phyloP scores from a whole-genome alignment of 2,797 vertebrate species.

The Caiman crocodilus region DNA sequence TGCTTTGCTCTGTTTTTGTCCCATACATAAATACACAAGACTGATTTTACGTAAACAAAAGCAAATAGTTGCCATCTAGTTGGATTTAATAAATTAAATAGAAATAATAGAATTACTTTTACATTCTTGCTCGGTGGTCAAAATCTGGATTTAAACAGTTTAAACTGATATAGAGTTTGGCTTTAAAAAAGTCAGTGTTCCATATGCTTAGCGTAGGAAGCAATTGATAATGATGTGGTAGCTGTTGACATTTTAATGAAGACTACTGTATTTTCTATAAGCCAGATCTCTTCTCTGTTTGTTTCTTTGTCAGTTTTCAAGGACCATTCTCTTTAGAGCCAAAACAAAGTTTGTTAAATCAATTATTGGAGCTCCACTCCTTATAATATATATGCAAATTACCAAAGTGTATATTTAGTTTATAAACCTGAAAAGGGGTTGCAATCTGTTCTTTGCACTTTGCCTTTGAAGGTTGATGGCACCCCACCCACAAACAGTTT shows the following conservation, averaged over 20 bases:
- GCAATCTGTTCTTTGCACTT: conserved; percentile 13
- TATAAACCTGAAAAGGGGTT: conserved; percentile 38
- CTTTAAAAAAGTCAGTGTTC: neutral
- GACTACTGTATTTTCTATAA: conserved; percentile 24
- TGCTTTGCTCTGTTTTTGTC: conserved; percentile 10
- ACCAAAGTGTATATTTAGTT: conserved; percentile 37
- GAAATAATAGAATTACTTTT: neutral
- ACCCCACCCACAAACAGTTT: conserved; percentile 20
- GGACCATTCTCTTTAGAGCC: conserved; percentile 26
- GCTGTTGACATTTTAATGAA: neutral
- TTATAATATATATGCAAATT: conserved; percentile 57
- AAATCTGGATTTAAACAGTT: conserved; percentile 3
- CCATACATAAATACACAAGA: conserved; percentile 19
- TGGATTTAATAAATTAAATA: conserved; percentile 6
- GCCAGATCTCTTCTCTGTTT: conserved; percentile 29
- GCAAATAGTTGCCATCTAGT: conserved; percentile 8
- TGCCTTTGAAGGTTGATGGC: conserved; percentile 43
- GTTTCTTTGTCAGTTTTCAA: conserved; percentile 46
- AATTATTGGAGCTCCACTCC: conserved; percentile 30
- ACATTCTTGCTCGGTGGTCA: neutral
- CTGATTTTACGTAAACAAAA: conserved; percentile 32
- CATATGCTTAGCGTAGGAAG: neutral
- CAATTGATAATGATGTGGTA: neutral
- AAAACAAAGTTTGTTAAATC: conserved; percentile 53
- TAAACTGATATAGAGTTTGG: neutral